phyloP scores from a whole-genome alignment of 2,113 vertebrate species.

The Pituophis catenifer region DNA sequence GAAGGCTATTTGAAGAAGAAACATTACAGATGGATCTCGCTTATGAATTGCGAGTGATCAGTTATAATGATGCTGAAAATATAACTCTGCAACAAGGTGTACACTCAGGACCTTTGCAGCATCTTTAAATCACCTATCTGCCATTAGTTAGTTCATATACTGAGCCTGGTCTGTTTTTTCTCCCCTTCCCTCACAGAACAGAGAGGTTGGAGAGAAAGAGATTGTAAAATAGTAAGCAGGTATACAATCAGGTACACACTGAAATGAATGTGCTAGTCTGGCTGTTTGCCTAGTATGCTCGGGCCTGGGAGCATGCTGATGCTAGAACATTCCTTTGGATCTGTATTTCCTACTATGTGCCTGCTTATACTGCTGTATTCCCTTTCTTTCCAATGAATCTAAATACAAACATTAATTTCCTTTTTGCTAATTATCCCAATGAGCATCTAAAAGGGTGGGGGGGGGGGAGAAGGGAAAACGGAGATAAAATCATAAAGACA shows the following conservation, averaged over 20 bases:
- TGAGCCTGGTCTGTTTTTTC: not conserved
- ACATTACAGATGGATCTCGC: not conserved
- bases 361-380: not conserved
- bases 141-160: not conserved
- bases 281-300: not conserved
- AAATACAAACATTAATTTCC: not conserved
- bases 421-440: not conserved
- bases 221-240: not conserved
- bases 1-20: not conserved
- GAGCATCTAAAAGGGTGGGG: not conserved
- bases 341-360: not conserved
- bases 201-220: not conserved
- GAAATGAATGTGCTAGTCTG: not conserved
- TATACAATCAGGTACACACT: not conserved
- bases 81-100: not conserved
- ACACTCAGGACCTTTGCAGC: not conserved
- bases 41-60: not conserved
- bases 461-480: not conserved
- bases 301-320: not conserved
- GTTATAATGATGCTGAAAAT: not conserved
- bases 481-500: not conserved
- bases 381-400: not conserved
- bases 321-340: not conserved
- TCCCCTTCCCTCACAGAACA: not conserved
- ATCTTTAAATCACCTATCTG: not conserved